Percentiles rank a stretch among this genome's conserved stretches.
Conservation (phyloP, 2,797 vertebrate genomes). For the Vireo griseus region DNA sequence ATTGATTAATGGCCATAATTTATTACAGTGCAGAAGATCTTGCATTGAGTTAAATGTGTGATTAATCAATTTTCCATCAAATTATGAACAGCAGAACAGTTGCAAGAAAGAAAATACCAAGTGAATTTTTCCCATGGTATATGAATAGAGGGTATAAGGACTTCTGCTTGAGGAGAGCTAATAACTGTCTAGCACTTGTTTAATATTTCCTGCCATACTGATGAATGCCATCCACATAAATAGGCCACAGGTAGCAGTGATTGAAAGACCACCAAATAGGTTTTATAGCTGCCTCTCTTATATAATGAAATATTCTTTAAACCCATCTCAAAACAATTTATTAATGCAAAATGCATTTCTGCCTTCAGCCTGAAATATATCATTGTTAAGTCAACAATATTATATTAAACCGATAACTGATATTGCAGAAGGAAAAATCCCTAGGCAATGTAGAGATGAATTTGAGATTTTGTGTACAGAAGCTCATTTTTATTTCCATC, state of each 20-base stretch:
- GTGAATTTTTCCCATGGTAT: constrained; percentile 85
- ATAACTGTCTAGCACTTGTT: constrained; percentile 90
- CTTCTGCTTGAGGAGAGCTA: constrained; percentile 82
- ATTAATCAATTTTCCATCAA: constrained; percentile 99
- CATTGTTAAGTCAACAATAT: constrained; percentile 98
- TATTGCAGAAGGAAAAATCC: constrained; percentile 85
- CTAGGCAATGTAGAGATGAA: constrained; percentile 87
- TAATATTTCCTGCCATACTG: constrained; percentile 91
- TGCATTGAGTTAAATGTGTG: constrained; percentile 97
- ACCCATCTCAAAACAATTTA: constrained; percentile 85
- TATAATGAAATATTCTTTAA: constrained; percentile 89
- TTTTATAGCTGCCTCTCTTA: constrained; percentile 83
- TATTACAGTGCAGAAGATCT: constrained; percentile 95
- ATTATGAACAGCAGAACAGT: constrained; percentile 89
- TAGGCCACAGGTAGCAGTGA: constrained; percentile 91
- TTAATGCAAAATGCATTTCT: constrained; percentile 85
- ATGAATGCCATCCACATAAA: constrained; percentile 88
- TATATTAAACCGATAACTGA: constrained; percentile 90
- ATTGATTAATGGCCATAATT: constrained; percentile 99
- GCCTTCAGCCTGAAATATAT: constrained; percentile 91
- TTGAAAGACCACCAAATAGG: constrained; percentile 84
- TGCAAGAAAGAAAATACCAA: constrained; percentile 87
- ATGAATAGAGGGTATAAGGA: constrained; percentile 77
- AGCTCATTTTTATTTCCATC: constrained; percentile 85
- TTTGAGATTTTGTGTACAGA: constrained; percentile 79